A percentile compares a stretch with the other conserved stretches of the same genome.
These are phyloP conservation scores for Oryctes rhinoceros DNA, from an alignment of 1,140 invertebrate genomes.

Conservation along the genomic window DNA sequence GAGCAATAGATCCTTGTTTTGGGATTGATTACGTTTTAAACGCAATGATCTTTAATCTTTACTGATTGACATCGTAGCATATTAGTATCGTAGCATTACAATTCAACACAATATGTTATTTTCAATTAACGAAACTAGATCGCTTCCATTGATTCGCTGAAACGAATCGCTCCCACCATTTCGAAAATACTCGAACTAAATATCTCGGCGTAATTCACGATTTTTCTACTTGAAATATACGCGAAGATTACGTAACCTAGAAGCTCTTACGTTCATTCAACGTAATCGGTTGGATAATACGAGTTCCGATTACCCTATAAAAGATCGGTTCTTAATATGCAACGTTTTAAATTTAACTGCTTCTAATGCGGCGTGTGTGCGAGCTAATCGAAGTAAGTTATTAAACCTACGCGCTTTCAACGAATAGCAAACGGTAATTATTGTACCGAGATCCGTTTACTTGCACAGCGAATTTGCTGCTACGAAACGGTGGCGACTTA, in stretches of 20 bases:
- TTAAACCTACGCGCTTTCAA: neutral
- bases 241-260: neutral
- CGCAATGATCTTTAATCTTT: no score
- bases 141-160: neutral
- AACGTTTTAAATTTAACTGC: neutral
- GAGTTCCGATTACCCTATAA: neutral
- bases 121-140: neutral
- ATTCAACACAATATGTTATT: neutral
- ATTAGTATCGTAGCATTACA: no score
- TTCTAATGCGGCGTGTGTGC: neutral
- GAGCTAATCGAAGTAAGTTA: neutral
- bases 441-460: neutral
- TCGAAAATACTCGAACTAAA: neutral
- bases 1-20: no score
- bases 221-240: neutral
- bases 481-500: neutral
- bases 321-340: neutral
- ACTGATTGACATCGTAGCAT: no score
- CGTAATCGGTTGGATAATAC: neutral
- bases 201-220: neutral
- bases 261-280: neutral
- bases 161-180: neutral
- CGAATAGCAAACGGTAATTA: neutral
- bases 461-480: neutral
- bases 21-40: no score